Conservation (phyloP, 2,113 vertebrate species). For the Apeltes quadracus region DNA sequence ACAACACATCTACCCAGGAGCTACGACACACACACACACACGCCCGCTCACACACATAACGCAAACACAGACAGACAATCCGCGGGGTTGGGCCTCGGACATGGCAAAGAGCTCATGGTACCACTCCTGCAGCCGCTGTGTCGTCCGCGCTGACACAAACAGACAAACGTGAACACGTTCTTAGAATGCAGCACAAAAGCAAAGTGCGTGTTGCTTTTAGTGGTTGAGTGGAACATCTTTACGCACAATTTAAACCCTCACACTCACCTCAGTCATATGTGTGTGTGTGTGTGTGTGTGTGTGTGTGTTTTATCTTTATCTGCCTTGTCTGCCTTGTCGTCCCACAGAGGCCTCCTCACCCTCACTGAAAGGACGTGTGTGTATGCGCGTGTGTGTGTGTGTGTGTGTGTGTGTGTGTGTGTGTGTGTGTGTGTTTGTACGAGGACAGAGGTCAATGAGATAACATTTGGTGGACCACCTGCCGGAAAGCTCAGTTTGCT, state of each 20-base stretch:
- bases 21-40: slow-evolving; percentile 13
- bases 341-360: slow-evolving; percentile 33
- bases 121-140: slow-evolving; percentile 7
- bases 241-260: background rate
- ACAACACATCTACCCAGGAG: slow-evolving; percentile 17
- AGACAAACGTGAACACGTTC: background rate
- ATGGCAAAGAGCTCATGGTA: slow-evolving; percentile 54
- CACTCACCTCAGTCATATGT: background rate
- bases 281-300: background rate
- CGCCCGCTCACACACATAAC: slow-evolving; percentile 31
- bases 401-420: slow-evolving; percentile 35
- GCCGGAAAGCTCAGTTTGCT: slow-evolving; percentile 71
- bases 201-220: background rate
- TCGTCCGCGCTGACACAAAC: background rate
- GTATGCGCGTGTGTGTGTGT: slow-evolving; percentile 1
- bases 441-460: slow-evolving; percentile 73
- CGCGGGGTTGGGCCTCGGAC: slow-evolving; percentile 15
- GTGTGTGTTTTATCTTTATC: background rate
- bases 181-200: background rate
- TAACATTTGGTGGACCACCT: slow-evolving; percentile 78
- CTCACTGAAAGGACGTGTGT: slow-evolving; percentile 22
- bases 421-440: slow-evolving; percentile 6
- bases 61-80: slow-evolving; percentile 41
- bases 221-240: background rate
- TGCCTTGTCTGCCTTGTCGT: slow-evolving; percentile 6